These are phyloP conservation scores for Neomonachus schauinslandi DNA, from an alignment of 2,113 vertebrate genomes.

Conservation along the genomic window DNA sequence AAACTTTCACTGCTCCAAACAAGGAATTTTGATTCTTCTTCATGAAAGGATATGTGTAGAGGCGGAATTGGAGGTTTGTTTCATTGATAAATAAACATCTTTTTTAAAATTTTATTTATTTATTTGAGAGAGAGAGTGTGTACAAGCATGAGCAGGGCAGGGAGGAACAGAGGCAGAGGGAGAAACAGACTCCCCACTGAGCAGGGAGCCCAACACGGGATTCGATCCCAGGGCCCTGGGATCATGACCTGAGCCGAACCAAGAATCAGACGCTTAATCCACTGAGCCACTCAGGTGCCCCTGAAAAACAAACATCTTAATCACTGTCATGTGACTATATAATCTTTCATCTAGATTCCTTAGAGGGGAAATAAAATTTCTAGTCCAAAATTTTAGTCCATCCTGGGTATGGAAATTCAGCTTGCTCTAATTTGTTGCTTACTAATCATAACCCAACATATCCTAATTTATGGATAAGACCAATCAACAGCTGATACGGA, in stretches of 20 bases:
- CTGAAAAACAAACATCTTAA: not conserved
- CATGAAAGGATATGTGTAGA: not conserved
- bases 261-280: too few species aligned
- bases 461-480: not conserved
- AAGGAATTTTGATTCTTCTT: slow-evolving; percentile 30
- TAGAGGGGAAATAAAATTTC: not conserved
- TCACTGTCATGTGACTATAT: not conserved
- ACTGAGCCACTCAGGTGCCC: too few species aligned
- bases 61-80: not conserved
- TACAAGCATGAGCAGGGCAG: too few species aligned
- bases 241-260: too few species aligned
- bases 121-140: too few species aligned
- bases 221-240: too few species aligned
- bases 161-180: too few species aligned
- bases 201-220: too few species aligned
- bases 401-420: not conserved
- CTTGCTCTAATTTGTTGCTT: not conserved
- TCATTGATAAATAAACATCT: not conserved
- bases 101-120: not conserved
- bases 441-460: not conserved
- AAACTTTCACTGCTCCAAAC: not conserved
- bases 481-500: not conserved
- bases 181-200: too few species aligned
- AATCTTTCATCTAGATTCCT: not conserved
- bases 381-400: not conserved